Conservation (phyloP, 1,140 invertebrate genomes). For the Cherax destructor region DNA sequence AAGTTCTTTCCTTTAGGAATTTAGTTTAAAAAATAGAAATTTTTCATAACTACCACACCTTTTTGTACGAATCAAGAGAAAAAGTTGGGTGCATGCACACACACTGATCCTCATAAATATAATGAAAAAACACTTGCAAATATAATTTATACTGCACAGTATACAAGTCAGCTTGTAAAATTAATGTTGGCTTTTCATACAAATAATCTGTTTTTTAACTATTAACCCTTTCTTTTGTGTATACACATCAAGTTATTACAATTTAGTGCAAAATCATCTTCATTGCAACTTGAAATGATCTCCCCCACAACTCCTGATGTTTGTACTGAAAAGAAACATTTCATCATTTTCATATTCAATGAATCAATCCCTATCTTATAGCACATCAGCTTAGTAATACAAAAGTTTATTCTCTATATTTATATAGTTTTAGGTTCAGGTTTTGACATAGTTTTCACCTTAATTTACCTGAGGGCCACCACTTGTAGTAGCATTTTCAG, state of each 20-base stretch:
- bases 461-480: too few relatives aligned
- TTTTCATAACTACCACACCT: neutral
- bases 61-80: neutral
- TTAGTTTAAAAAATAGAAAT: neutral
- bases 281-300: neutral
- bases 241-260: neutral
- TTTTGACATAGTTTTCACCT: too few relatives aligned
- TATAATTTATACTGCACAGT: too few relatives aligned
- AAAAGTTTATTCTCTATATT: too few relatives aligned
- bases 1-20: neutral
- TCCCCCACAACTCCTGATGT: neutral
- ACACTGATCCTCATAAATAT: neutral
- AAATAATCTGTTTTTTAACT: neutral
- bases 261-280: neutral
- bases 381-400: too few relatives aligned
- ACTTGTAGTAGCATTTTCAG: too few relatives aligned
- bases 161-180: too few relatives aligned
- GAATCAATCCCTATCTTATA: neutral
- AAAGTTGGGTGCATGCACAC: neutral
- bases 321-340: slow-evolving; percentile 1
- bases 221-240: neutral
- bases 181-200: neutral
- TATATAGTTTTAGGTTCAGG: too few relatives aligned
- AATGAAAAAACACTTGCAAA: neutral
- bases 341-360: neutral